Base-by-base conservation (phyloP, 2,888 invertebrate species). In the Lasius fuliginosus region DNA sequence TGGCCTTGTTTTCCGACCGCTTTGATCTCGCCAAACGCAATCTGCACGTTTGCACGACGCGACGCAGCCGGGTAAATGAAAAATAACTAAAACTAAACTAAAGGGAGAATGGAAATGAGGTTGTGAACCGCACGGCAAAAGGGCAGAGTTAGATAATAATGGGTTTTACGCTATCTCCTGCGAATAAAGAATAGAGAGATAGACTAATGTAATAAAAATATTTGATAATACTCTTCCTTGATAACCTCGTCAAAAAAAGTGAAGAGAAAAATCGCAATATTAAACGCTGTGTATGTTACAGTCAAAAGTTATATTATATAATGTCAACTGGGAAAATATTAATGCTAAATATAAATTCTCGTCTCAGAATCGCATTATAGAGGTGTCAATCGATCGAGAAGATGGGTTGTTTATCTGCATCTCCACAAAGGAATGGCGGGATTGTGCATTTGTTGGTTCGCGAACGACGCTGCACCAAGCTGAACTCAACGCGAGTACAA, bases 11-110 rank as follows among this genome's bases (percentile, higher is more conserved):
- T 81, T 56, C 83, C 83, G 68, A 74, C 79, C 62, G 86, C 89
- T 88, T 88, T 88, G 85, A 88, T 89, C 89, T 83, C 82, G 68
- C 73, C 82, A 85, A 76, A 84, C 79, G 73, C 75, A 60, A 40
- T 76, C 79, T 68, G 64, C 62, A 42, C 67, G 60, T 69, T 58
- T 49, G 81, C 60, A 30, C 79, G 23, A 58, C 36, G 12, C 60
- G 33, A 76, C 30, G 53, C 42, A 64, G 56, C 56, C 33, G 60
- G 36, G 36, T 81, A 81, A 81, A 71, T 71, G 71, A 69, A 81
- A 81, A 71, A 81, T 81, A 71, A 81, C 46, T 60, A 49, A 71
- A 81, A 69, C 46, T 69, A 60, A 68, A 42, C 42, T 77, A 58
- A 81, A 62, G 36, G 9, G 9, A 62, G 27, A 81, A 81, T 60